Percentiles rank a stretch among this genome's conserved stretches.
Evolutionary conservation across 2,888 invertebrate species (phyloP).

Genomic region (Chrysolina oricalcia): DNA sequence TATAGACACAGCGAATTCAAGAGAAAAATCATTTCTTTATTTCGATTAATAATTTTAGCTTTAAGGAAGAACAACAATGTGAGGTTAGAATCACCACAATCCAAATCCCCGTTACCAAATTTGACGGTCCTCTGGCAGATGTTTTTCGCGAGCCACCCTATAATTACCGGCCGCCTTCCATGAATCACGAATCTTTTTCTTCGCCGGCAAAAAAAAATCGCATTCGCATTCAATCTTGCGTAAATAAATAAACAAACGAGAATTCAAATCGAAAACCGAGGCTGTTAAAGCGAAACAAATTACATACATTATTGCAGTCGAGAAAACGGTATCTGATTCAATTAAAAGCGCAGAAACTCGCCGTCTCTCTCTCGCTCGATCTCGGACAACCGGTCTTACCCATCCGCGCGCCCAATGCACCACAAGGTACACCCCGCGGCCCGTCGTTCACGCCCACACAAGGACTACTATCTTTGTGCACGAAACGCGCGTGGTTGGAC

Average conservation of each 20-base stretch:
- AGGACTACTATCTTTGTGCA: constrained; percentile 9
- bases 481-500: background rate
- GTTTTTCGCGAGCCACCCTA: background rate
- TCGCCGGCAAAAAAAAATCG: constrained; percentile 9
- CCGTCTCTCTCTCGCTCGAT: constrained; percentile 32
- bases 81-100: too few relatives aligned
- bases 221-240: constrained; percentile 1
- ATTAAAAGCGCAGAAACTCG: constrained; percentile 40
- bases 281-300: constrained; percentile 45
- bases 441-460: constrained; percentile 5
- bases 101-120: too few relatives aligned
- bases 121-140: too few relatives aligned
- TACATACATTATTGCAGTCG: constrained; percentile 45
- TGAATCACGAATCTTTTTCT: constrained; percentile 2
- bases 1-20: too few relatives aligned
- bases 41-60: too few relatives aligned
- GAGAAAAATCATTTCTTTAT: too few relatives aligned
- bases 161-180: background rate
- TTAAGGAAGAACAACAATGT: too few relatives aligned
- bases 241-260: constrained; percentile 26
- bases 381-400: constrained; percentile 25
- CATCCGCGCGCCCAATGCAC: constrained; percentile 12
- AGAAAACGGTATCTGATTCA: constrained; percentile 49
- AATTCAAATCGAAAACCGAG: constrained; percentile 36
- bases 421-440: constrained; percentile 33